Evolutionary conservation across 2,888 invertebrate species (phyloP), one percentile per base, ranked within the genome.

Genomic region (Caenorhabditis wallacei): DNA sequence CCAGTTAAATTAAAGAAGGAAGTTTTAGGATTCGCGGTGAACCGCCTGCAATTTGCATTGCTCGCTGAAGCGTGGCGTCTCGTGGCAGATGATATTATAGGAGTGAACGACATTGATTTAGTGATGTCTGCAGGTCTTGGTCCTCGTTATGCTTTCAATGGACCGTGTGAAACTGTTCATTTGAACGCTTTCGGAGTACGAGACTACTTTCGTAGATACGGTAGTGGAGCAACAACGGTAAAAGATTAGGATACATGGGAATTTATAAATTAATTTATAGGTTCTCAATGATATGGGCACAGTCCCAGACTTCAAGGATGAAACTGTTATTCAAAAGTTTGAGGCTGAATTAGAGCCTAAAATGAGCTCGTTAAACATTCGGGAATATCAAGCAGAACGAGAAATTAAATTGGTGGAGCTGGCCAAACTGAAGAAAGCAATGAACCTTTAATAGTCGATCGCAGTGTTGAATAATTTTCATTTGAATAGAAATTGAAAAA

Each of bases 11-110:
- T 98, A 10, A 94, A 95, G 1, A 95, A 95, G 86, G 97, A 98
- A 94, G 95, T 97, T 70, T 95, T 95, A 85, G 98, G 98, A 72
- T 98, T 98, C 92, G 96, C 95, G 0, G 94, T 97, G 0, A 98
- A 98, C 92, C 95, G 98, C 89, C 95, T 98, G 84, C 98, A 98
- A 95, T 98, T 97, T 92, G 96, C 97, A 0, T 95, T 98, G 88
- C 92, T 98, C 61, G 96, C 96, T 91, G 98, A 98, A 93, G 95
- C 95, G 0, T 98, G 96, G 95, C 94, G 96, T 86, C 93, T 98
- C 63, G 95, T 97, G 0, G 94, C 95, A 78, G 95, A 95, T 85
- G 96, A 95, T 22, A 94, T 97, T n/a, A 94, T 98, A 18, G 94
- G 95, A 91, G 96, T 96, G 0, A 94, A 95, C 88, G 98, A 98